A percentile compares a stretch with the other conserved stretches of the same genome.
These are phyloP conservation scores for Drosophila simulans DNA, from an alignment of 1,140 invertebrate species.

Conservation along the genomic window DNA sequence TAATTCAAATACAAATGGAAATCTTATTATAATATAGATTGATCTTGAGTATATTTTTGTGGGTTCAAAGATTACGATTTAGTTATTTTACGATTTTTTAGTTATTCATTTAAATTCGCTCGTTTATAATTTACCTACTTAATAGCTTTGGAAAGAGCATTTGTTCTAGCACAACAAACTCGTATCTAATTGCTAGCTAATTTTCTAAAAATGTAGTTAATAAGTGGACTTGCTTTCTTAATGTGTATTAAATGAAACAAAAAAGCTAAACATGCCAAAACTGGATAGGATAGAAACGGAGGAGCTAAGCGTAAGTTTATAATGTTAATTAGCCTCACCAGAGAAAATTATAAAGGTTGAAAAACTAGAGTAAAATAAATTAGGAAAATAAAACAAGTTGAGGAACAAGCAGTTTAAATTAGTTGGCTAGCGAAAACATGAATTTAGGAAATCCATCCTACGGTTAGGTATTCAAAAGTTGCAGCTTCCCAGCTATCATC, in stretches of 20 bases:
- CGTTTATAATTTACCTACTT: too few relatives aligned
- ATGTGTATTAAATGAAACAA: conserved; percentile 11
- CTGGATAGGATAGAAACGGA: neutral
- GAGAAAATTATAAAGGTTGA: neutral
- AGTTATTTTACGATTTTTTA: too few relatives aligned
- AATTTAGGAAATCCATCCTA: conserved; percentile 13
- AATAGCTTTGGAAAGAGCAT: conserved; percentile 17
- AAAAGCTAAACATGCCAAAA: conserved; percentile 34
- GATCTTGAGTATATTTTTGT: neutral
- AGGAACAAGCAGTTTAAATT: conserved; percentile 31
- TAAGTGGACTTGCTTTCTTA: neutral
- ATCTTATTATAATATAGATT: too few relatives aligned
- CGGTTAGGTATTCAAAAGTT: conserved; percentile 8
- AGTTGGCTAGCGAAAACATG: conserved; percentile 33
- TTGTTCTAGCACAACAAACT: neutral
- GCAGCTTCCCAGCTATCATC: conserved; percentile 15
- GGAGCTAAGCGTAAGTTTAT: neutral
- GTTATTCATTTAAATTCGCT: too few relatives aligned
- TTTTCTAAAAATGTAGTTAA: neutral
- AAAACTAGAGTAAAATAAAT: conserved; percentile 3
- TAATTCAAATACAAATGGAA: too few relatives aligned
- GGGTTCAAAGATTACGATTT: too few relatives aligned
- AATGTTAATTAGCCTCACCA: conserved; percentile 9
- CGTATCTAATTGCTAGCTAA: neutral
- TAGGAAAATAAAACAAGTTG: conserved; percentile 1